Base-by-base conservation (phyloP, 2,888 invertebrate species). In the Chesias legatella region DNA sequence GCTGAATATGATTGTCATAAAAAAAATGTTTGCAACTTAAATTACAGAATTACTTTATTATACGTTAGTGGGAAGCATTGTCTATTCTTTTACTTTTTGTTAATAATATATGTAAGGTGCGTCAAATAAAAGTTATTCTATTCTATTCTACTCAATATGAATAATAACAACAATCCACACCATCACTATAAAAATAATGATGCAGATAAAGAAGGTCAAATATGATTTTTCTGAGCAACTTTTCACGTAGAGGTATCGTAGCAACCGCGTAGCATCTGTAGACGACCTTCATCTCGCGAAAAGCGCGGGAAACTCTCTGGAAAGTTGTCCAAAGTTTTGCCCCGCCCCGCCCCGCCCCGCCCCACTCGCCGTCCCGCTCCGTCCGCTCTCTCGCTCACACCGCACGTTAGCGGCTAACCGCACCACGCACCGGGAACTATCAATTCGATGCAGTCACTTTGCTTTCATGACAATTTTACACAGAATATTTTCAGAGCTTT, bases 241-340 rank as follows among this genome's bases (percentile, higher is more conserved):
- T 35, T 26, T 35, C 1, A 7, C 33, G 39, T 42, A 39, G 33
- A 20, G 10, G n/a, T 13, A 8, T 17, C 33, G 33, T 33, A 33
- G 33, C 10, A 24, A 7, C 22, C 11, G 10, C 31, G 45, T 45
- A 31, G 29, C 33, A 31, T 39, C 34, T 30, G 30, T 34, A n/a
- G 41, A 33, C 38, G 52, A 46, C 41, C 48, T 33, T 34, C 46
- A 34, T 44, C 47, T 49, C 58, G 58, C 53, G 66, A 50, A 78
- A 78, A 79, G 73, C 82, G 83, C 83, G 82, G 82, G 83, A 84
- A 85, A 85, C 67, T 79, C 67, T 39, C 41, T 39, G 47, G 48
- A 68, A 83, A 80, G 67, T 79, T 74, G 44, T 41, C 34, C 52
- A 54, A 75, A 81, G 74, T 78, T 79, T 73, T 51, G 61, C 63